Evolutionary conservation across 2,888 invertebrate genomes (phyloP).

Genomic region (Drosophila quinaria): DNA sequence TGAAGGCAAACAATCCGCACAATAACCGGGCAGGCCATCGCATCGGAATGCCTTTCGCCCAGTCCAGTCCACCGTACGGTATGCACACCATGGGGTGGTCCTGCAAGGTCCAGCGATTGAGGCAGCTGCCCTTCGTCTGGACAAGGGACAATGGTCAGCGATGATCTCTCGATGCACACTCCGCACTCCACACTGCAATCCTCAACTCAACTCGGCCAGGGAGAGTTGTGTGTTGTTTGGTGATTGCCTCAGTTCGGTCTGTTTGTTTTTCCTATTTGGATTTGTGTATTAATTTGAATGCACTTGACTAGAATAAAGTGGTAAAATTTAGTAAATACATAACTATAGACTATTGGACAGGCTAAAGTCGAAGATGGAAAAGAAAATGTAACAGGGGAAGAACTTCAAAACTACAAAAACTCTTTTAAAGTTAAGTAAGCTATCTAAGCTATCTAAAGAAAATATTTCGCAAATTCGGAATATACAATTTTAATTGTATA

Average conservation of each 20-base stretch:
- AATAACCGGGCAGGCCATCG: slow-evolving; percentile 27
- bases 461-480: too few species aligned
- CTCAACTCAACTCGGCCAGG: slow-evolving; percentile 1
- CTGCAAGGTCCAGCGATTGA: slow-evolving; percentile 26
- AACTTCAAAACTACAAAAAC: too few species aligned
- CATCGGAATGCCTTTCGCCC: slow-evolving; percentile 32
- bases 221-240: slow-evolving; percentile 11
- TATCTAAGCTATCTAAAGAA: too few species aligned
- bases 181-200: slow-evolving; percentile 29
- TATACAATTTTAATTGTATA: too few species aligned
- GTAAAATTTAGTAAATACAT: slow-evolving; percentile 1
- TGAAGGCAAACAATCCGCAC: slow-evolving; percentile 81
- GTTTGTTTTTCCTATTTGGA: slow-evolving; percentile 61
- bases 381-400: too few species aligned
- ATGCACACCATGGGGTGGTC: slow-evolving; percentile 32
- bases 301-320: slow-evolving; percentile 14
- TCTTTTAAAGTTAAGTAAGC: too few species aligned
- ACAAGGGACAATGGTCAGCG: slow-evolving; percentile 50
- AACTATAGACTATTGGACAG: background rate
- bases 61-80: slow-evolving; percentile 8
- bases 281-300: slow-evolving; percentile 73
- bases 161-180: slow-evolving; percentile 15
- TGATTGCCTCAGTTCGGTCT: slow-evolving; percentile 22
- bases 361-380: background rate
- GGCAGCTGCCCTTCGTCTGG: slow-evolving; percentile 58